Percentiles rank a stretch among this genome's conserved stretches.
These are phyloP conservation scores for Tretioscincus oriximinensis DNA, from an alignment of 2,113 vertebrate genomes.

Conservation along the genomic window DNA sequence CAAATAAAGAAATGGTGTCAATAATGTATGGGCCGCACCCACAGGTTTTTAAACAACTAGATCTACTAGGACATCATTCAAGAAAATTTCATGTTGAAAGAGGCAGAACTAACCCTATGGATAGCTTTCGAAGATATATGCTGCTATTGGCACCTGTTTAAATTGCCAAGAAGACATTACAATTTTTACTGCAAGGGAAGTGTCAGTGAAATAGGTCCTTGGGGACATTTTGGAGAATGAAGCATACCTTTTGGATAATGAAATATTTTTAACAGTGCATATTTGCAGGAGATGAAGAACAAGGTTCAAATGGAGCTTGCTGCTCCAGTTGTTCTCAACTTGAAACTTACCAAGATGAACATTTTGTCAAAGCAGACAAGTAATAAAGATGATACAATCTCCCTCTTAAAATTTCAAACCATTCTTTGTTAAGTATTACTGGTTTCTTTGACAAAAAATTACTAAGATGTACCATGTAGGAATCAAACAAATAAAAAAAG, in stretches of 20 bases:
- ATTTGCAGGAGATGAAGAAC: constrained; percentile 30
- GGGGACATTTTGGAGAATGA: constrained; percentile 14
- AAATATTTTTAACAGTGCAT: constrained; percentile 2
- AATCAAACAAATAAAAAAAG: neutral
- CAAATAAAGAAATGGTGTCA: neutral
- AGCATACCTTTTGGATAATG: constrained; percentile 9
- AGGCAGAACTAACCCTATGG: neutral
- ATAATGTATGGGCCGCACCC: neutral
- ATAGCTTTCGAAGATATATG: constrained; percentile 15
- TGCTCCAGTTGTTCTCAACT: constrained; percentile 29
- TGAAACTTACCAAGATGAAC: constrained; percentile 10
- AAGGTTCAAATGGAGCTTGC: constrained; percentile 21
- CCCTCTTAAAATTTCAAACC: constrained; percentile 26
- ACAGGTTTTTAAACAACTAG: neutral
- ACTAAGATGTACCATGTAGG: too few species aligned
- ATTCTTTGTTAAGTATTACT: constrained; percentile 8
- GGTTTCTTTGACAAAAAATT: too few species aligned
- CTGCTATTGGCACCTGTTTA: constrained; percentile 25
- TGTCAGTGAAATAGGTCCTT: constrained; percentile 15
- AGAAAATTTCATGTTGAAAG: neutral
- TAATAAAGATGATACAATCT: constrained; percentile 2
- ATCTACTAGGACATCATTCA: neutral
- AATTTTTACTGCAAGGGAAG: constrained; percentile 41
- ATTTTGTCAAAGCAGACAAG: constrained; percentile 31
- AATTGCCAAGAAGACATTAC: constrained; percentile 31